Base-by-base conservation (phyloP, 2,797 vertebrate genomes). In the Leptatherina wallacei region DNA sequence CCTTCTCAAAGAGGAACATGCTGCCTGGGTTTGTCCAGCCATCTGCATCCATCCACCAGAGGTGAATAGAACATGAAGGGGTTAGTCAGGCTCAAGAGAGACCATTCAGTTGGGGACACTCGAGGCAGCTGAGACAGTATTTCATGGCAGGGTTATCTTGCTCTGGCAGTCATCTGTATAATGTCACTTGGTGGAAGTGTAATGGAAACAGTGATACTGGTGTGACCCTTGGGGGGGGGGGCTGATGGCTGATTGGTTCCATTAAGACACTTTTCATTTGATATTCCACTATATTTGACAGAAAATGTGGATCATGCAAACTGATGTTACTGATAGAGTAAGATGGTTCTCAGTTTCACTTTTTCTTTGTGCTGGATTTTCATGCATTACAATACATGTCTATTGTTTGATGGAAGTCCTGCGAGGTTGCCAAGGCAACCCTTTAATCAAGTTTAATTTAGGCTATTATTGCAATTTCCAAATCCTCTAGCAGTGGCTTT, bases 341-440 rank as follows among this genome's bases (percentile, higher is more conserved):
- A 27, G 36, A 47, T 29, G 6, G 8, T 38, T 66, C 42, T 49
- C 38, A 56, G 32, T 22, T 73, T 52, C 47, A 12, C 73, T 72
- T 59, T 40, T 49, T 73, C 57, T 1, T 36, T 40, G 61, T 33
- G 20, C 13, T 59, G 18, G 32, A 40, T 65, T 69, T 61, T 51
- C 65, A 49, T 20, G 52, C 29, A 69, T 32, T 70, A 58, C 20
- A 27, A 40, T 57, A 22, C 61, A 71, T 59, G 60, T 79, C 75
- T 61, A 80, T 78, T 75, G 68, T 86, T 79, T 87, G 80, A 85
- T 68, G 32, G 61, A 69, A 84, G 74, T 78, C 59, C 27, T 82
- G 74, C 69, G 68, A 80, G 76, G 89, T 91, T 84, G 68, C 86
- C 82, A 90, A 67, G 86, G 86, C 77, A 88, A 90, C 88, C 18